phyloP scores from a whole-genome alignment of 2,888 invertebrate species.

The Drosophila flavopinicola region DNA sequence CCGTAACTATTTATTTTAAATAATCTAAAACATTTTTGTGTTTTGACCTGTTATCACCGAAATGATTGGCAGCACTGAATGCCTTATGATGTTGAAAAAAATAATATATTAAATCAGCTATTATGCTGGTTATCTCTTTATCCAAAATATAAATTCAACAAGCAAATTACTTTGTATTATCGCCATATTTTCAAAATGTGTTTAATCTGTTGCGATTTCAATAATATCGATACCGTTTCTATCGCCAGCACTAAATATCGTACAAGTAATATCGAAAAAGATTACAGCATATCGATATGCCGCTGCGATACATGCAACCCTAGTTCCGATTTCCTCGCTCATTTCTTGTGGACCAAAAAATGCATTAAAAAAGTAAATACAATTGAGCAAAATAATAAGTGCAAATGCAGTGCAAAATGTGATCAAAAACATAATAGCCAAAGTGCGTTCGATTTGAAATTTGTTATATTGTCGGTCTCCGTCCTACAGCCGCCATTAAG shows the following conservation, averaged over 20 bases:
- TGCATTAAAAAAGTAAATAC: constrained; percentile 40
- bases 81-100: too few species aligned
- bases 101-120: too few species aligned
- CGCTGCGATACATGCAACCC: constrained; percentile 19
- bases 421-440: constrained; percentile 13
- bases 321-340: constrained; percentile 33
- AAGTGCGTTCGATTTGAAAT: constrained; percentile 35
- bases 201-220: neutral
- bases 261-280: neutral
- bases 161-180: too few species aligned
- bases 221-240: neutral
- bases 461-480: constrained; percentile 18
- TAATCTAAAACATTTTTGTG: too few species aligned
- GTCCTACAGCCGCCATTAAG: constrained; percentile 39
- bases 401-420: constrained; percentile 20
- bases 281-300: constrained; percentile 12
- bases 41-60: too few species aligned
- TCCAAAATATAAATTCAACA: too few species aligned
- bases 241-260: neutral
- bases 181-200: neutral
- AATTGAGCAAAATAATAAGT: constrained; percentile 18
- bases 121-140: too few species aligned
- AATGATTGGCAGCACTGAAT: too few species aligned
- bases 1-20: too few species aligned
- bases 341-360: constrained; percentile 35